phyloP scores from a whole-genome alignment of 2,113 vertebrate species.

The Corydoras sp. region DNA sequence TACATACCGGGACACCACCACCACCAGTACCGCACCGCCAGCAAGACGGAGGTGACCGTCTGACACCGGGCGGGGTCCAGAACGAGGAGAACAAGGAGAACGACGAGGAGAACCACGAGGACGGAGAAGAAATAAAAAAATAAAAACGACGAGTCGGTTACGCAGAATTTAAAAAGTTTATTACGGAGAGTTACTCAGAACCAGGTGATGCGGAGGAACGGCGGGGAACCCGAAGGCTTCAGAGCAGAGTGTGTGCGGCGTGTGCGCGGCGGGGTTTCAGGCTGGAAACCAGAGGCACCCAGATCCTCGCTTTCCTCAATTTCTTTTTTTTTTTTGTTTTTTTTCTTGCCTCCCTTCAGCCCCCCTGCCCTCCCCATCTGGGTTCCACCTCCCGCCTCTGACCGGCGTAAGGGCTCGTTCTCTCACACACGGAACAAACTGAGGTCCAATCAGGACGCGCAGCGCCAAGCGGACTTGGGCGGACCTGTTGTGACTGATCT shows the following conservation, averaged over 20 bases:
- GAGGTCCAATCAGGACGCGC: constrained; percentile 16
- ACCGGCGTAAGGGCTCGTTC: constrained; percentile 69
- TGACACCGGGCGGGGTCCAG: constrained; percentile 54
- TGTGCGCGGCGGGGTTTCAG: no score
- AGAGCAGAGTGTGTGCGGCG: no score
- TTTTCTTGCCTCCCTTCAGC: no score
- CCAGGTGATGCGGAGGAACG: no score
- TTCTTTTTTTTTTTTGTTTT: no score
- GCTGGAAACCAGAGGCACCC: no score
- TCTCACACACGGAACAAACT: constrained; percentile 41
- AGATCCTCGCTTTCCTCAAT: no score
- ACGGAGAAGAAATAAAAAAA: constrained; percentile 1
- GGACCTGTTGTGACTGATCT: constrained; percentile 46
- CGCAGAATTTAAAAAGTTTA: no score
- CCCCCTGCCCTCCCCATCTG: no score
- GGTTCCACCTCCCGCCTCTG: constrained; percentile 50
- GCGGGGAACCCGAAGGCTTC: no score
- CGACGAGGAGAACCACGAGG: constrained; percentile 16
- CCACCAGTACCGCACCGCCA: constrained; percentile 85
- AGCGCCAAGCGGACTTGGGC: constrained; percentile 31
- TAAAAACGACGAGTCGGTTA: neutral
- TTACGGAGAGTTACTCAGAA: no score
- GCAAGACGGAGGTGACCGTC: constrained; percentile 98
- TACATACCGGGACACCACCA: constrained; percentile 87
- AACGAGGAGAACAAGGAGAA: constrained; percentile 12